phyloP scores from a whole-genome alignment of 2,797 vertebrate genomes.

The Ataeniobius toweri region DNA sequence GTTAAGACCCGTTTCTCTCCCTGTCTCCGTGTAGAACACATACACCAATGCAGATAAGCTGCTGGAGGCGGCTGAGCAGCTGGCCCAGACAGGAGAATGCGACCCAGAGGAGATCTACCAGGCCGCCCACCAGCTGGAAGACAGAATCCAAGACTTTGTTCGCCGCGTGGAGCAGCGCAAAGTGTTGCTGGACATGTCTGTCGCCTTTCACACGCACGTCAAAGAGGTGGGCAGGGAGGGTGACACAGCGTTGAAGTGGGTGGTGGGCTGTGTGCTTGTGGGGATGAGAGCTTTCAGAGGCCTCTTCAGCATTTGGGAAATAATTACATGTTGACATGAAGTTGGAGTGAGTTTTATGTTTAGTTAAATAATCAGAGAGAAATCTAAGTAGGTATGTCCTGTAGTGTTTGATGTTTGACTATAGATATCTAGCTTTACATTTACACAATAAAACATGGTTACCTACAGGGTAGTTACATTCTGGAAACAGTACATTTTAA shows the following conservation, averaged over 20 bases:
- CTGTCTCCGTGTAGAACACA: slow-evolving; percentile 83
- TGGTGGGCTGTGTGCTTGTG: slow-evolving; percentile 56
- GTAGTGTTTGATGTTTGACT: background rate
- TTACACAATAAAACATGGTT: background rate
- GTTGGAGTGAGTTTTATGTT: slow-evolving; percentile 17
- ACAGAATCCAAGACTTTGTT: slow-evolving; percentile 97
- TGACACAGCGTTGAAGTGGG: slow-evolving; percentile 55
- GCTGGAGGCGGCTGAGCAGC: slow-evolving; percentile 95
- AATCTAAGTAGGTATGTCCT: background rate
- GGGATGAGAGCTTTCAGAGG: slow-evolving; percentile 42
- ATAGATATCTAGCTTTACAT: background rate
- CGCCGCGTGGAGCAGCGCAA: slow-evolving; percentile 96
- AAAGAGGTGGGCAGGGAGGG: slow-evolving; percentile 88
- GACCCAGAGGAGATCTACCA: slow-evolving; percentile 99
- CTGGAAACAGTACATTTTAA: background rate
- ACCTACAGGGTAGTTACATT: background rate
- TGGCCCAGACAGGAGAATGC: slow-evolving; percentile 97
- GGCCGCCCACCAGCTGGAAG: slow-evolving; percentile 96
- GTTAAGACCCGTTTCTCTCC: background rate
- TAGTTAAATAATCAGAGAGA: slow-evolving; percentile 18
- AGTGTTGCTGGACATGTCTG: slow-evolving; percentile 97
- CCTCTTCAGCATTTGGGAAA: slow-evolving; percentile 31
- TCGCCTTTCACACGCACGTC: slow-evolving; percentile 97
- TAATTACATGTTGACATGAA: slow-evolving; percentile 35
- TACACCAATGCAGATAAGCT: slow-evolving; percentile 99